Evolutionary conservation across 2,113 vertebrate genomes (phyloP).

Genomic region (Philantomba maxwellii): DNA sequence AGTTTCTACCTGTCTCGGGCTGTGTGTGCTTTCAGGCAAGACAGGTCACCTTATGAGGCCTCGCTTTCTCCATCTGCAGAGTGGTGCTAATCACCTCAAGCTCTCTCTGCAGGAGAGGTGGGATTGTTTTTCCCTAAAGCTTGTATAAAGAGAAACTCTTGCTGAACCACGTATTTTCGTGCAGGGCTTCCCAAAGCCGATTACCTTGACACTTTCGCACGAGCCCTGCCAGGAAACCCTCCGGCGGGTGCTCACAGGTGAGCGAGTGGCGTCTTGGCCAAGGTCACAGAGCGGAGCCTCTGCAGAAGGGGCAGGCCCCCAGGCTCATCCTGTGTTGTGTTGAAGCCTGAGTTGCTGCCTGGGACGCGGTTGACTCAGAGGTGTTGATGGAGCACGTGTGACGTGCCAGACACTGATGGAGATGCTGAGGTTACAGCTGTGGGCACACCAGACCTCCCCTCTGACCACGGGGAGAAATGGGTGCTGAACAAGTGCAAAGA

Average conservation of each 20-base stretch:
- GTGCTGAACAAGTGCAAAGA: background rate
- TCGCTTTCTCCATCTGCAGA: background rate
- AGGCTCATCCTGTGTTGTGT: background rate
- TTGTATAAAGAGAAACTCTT: background rate
- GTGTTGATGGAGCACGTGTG: background rate
- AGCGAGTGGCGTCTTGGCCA: background rate
- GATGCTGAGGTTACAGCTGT: background rate
- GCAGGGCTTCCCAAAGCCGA: background rate
- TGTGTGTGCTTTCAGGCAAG: background rate
- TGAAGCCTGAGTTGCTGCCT: background rate
- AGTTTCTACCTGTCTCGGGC: background rate
- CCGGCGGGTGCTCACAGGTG: rapidly evolving
- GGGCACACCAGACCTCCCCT: background rate
- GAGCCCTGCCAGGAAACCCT: background rate
- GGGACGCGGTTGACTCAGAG: background rate
- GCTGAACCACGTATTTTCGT: background rate
- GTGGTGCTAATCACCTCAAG: background rate
- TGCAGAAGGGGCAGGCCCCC: rapidly evolving
- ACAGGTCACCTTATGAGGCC: background rate
- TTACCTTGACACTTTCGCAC: background rate
- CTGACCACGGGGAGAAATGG: background rate
- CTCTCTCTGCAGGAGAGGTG: background rate
- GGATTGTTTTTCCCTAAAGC: background rate
- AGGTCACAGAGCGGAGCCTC: background rate
- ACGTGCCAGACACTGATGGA: background rate